Base-by-base conservation (phyloP, 2,888 invertebrate genomes). In the Nymphalis polychloros region DNA sequence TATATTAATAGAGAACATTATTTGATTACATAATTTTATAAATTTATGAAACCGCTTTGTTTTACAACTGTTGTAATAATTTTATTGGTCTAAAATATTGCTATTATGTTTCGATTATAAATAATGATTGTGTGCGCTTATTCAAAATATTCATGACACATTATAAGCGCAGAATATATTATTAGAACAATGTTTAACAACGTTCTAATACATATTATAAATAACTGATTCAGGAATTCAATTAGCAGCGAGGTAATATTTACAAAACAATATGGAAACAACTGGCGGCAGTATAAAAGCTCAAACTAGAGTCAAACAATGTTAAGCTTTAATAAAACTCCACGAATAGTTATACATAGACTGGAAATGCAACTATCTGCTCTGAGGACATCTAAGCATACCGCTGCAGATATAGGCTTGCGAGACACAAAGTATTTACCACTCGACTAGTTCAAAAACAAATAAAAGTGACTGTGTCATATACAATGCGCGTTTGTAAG, bases 311-410 rank as follows among this genome's bases (percentile, higher is more conserved):
- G 79, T 76, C 81, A 81, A 84, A 86, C 85, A 85, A 82, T 84
- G 86, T 85, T 83, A 82, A 84, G 84, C 83, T 85, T 86, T 87
- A 88, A 84, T 88, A 87, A 88, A 89, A 88, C 84, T 84, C 80
- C 77, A 78, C 79, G 83, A 89, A 86, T 86, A 87, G 83, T 85
- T 87, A 86, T 81, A 81, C 78, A 78, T 83, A 87, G 81, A 86
- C 85, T 86, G 84, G 86, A 88, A 90, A 91, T 90, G 89, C 89
- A 89, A 88, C 90, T 90, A 90, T 90, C 89, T 89, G 86, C 79
- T 89, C 84, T 81, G 83, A 85, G 84, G 82, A 87, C 85, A 84
- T 84, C 86, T 85, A 88, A 83, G 85, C 85, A 89, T 89, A 90
- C 84, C 87, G 84, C 79, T 79, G 80, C 84, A 83, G 86, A 84